Evolutionary conservation across 1,140 invertebrate species (phyloP).

Genomic region (Drosophila insularis): DNA sequence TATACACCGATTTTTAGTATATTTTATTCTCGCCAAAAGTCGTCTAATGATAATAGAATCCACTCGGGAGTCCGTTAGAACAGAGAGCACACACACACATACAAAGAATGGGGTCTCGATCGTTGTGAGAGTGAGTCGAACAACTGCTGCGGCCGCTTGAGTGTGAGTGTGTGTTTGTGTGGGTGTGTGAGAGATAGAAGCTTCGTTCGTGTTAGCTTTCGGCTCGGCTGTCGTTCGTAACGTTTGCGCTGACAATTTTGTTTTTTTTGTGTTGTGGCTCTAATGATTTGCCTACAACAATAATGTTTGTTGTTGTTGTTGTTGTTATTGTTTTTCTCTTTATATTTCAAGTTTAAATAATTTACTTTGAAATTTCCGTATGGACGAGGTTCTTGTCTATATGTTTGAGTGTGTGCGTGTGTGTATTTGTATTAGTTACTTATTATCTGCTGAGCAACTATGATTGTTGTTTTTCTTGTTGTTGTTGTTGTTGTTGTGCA

Average conservation of each 20-base stretch:
- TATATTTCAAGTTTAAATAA: constrained; percentile 15
- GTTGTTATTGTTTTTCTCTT: not conserved
- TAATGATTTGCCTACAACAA: constrained; percentile 6
- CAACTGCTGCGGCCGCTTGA: too few relatives aligned
- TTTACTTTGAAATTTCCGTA: constrained; percentile 42
- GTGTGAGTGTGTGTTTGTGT: not conserved
- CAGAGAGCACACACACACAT: constrained; percentile 1
- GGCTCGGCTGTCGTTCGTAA: not conserved
- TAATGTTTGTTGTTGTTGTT: not conserved
- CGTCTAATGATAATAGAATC: not conserved
- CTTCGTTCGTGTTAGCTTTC: not conserved
- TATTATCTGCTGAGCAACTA: constrained; percentile 63
- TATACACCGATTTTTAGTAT: not conserved
- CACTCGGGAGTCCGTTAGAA: constrained; percentile 39
- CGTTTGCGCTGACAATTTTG: not conserved
- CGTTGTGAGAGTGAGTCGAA: not conserved
- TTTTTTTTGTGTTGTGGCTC: not conserved
- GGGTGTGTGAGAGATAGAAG: too few relatives aligned
- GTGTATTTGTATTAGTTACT: constrained; percentile 38
- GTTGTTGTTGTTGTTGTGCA: constrained; percentile 52
- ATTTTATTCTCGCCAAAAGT: not conserved
- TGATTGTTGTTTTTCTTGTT: constrained; percentile 43
- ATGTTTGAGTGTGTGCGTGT: constrained; percentile 24
- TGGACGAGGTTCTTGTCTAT: constrained; percentile 27
- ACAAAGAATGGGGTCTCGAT: not conserved